Evolutionary conservation across 1,140 invertebrate species (phyloP).

Genomic region (Drosophila nannoptera): DNA sequence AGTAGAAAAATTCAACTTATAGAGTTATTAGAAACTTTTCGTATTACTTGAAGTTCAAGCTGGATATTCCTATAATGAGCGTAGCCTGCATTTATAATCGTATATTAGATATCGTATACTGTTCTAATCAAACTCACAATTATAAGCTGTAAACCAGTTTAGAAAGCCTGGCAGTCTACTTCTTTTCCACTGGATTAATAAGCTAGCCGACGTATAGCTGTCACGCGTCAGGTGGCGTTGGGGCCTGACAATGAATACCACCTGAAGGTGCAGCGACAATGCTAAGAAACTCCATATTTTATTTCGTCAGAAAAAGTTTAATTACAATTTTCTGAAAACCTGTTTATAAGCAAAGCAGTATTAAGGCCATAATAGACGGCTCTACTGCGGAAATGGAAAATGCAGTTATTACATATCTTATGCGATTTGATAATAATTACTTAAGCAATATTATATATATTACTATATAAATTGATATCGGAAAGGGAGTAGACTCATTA

Average conservation of each 20-base stretch:
- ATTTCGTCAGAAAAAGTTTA: not conserved
- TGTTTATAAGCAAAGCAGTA: not conserved
- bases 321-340: not conserved
- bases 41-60: not conserved
- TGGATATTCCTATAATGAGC: too few relatives aligned
- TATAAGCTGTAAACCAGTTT: not conserved
- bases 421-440: too few relatives aligned
- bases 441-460: too few relatives aligned
- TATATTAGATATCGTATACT: not conserved
- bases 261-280: not conserved
- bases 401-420: too few relatives aligned
- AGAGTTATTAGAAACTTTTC: too few relatives aligned
- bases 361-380: too few relatives aligned
- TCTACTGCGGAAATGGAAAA: too few relatives aligned
- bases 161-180: not conserved
- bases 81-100: too few relatives aligned
- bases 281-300: not conserved
- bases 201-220: conserved; percentile 4
- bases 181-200: not conserved
- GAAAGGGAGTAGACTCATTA: too few relatives aligned
- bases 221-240: not conserved
- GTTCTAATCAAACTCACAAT: not conserved
- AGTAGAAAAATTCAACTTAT: too few relatives aligned
- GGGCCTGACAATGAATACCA: not conserved
- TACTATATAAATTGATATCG: too few relatives aligned